phyloP scores from a whole-genome alignment of 2,113 vertebrate species.

The Mixornis gularis region DNA sequence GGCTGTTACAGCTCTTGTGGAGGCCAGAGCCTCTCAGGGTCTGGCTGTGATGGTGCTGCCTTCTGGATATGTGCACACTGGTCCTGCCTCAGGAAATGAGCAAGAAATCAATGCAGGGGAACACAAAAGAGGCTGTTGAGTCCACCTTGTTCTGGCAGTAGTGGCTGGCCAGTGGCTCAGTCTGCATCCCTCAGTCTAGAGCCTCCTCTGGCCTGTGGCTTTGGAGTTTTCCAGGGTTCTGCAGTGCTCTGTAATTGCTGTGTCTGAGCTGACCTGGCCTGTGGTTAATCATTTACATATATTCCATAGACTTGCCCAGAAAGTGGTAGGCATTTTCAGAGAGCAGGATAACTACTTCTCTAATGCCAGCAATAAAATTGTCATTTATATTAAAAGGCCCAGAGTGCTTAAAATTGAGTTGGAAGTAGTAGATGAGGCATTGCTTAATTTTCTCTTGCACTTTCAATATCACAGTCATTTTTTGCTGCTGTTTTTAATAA shows the following conservation, averaged over 20 bases:
- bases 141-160: not conserved
- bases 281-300: not conserved
- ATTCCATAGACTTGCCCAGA: not conserved
- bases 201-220: not conserved
- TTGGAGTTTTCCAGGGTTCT: accelerated
- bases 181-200: accelerated
- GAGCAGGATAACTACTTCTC: not conserved
- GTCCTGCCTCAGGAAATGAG: not conserved
- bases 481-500: not conserved
- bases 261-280: not conserved
- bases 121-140: not conserved
- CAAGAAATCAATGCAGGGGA: not conserved
- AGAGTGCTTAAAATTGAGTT: not conserved
- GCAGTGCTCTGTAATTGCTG: not conserved
- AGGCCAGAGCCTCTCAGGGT: accelerated
- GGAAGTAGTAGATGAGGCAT: not conserved
- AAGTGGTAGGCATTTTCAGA: not conserved
- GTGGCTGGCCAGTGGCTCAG: not conserved
- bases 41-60: not conserved
- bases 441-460: not conserved
- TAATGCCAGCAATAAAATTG: slow-evolving; percentile 7
- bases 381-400: not conserved
- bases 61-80: not conserved
- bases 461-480: not conserved
- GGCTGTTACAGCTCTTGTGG: not conserved